These are phyloP conservation scores for Limnephilus rhombicus DNA, from an alignment of 2,888 invertebrate genomes.

Conservation along the genomic window DNA sequence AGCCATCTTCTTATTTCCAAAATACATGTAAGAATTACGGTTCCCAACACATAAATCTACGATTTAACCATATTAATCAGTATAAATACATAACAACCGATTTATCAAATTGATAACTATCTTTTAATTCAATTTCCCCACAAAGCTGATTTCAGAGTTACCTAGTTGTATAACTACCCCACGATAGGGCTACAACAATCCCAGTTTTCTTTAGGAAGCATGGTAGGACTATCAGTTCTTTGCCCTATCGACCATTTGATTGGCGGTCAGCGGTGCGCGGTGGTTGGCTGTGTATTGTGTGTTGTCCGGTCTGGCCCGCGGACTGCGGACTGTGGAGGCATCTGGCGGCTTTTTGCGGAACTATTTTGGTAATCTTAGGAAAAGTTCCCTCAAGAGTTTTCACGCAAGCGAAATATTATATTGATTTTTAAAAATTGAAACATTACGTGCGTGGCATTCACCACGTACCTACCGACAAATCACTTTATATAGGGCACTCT, in stretches of 20 bases:
- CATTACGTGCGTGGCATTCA: not conserved
- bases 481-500: not conserved
- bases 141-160: no score
- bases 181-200: not conserved
- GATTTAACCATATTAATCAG: no score
- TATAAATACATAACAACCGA: no score
- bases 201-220: not conserved
- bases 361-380: not conserved
- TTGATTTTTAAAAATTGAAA: not conserved
- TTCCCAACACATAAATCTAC: no score
- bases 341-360: conserved; percentile 9
- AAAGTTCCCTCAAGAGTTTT: not conserved
- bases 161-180: no score
- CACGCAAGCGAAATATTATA: not conserved
- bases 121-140: no score
- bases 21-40: no score
- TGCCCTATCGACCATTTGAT: conserved; percentile 50
- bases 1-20: no score
- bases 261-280: conserved; percentile 37
- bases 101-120: no score
- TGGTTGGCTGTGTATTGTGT: not conserved
- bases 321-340: not conserved
- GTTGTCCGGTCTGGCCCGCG: not conserved
- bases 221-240: conserved; percentile 26
- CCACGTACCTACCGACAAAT: not conserved